phyloP scores from a whole-genome alignment of 1,140 invertebrate genomes.

The Anoplophora glabripennis region DNA sequence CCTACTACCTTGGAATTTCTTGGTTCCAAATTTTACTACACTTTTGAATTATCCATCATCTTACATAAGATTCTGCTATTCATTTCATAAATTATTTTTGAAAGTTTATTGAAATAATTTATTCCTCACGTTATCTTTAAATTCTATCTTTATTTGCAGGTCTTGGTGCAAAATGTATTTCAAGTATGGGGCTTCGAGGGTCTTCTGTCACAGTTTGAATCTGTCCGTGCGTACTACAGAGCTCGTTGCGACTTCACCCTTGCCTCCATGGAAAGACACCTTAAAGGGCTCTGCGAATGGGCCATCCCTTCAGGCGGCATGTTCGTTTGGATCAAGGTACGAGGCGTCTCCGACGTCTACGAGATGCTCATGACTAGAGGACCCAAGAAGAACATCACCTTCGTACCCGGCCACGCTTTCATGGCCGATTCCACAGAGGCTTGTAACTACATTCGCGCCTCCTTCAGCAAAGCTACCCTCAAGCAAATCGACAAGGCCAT shows the following conservation, averaged over 20 bases:
- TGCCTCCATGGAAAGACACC: constrained; percentile 59
- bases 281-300: constrained; percentile 67
- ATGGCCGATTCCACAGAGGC: constrained; percentile 57
- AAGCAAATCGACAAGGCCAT: constrained; percentile 61
- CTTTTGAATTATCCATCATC: no score
- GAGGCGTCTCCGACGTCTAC: constrained; percentile 65
- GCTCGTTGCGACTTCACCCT: constrained; percentile 62
- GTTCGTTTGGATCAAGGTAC: constrained; percentile 75
- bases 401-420: constrained; percentile 71
- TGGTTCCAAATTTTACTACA: no score
- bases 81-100: no score
- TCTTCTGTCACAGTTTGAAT: constrained; percentile 59
- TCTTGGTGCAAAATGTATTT: constrained; percentile 62
- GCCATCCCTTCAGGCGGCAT: constrained; percentile 66
- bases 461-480: constrained; percentile 63
- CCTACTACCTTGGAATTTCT: no score
- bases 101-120: no score
- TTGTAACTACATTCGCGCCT: constrained; percentile 64
- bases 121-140: no score
- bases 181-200: constrained; percentile 60
- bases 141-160: constrained; percentile 49
- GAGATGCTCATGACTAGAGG: constrained; percentile 68
- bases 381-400: constrained; percentile 57
- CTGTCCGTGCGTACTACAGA: constrained; percentile 64
- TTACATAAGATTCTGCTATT: no score